Conservation (phyloP, 2,113 vertebrate genomes). For the Callopanchax toddi region DNA sequence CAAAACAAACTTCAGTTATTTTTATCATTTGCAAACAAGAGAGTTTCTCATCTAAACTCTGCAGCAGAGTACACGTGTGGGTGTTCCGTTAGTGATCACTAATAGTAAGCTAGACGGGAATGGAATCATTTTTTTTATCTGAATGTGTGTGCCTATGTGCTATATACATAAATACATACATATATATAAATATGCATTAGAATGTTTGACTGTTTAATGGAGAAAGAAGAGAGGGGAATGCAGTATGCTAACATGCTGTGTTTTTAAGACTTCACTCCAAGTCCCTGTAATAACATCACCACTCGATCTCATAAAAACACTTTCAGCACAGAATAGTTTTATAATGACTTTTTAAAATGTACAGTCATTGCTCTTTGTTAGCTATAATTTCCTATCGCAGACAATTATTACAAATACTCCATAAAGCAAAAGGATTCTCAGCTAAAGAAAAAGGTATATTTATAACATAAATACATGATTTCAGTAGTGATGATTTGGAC, state of each 20-base stretch:
- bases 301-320: background rate
- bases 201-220: conserved; percentile 31
- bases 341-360: too few species aligned
- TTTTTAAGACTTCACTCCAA: conserved; percentile 28
- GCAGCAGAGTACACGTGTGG: conserved; percentile 37
- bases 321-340: too few species aligned
- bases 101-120: conserved; percentile 32
- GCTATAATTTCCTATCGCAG: too few species aligned
- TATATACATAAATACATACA: conserved; percentile 28
- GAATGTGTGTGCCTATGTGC: conserved; percentile 59
- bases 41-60: conserved; percentile 41
- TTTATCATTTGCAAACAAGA: conserved; percentile 52
- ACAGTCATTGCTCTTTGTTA: too few species aligned
- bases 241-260: conserved; percentile 31
- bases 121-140: conserved; percentile 35
- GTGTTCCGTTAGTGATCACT: conserved; percentile 36
- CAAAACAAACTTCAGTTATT: conserved; percentile 44
- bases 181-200: conserved; percentile 44
- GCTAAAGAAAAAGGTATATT: too few species aligned
- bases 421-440: too few species aligned
- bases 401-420: too few species aligned
- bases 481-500: too few species aligned
- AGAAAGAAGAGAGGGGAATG: conserved; percentile 2
- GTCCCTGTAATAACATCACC: conserved; percentile 49
- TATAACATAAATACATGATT: too few species aligned